Base-by-base conservation (phyloP, 2,797 vertebrate species). In the Neopelma chrysocephalum region DNA sequence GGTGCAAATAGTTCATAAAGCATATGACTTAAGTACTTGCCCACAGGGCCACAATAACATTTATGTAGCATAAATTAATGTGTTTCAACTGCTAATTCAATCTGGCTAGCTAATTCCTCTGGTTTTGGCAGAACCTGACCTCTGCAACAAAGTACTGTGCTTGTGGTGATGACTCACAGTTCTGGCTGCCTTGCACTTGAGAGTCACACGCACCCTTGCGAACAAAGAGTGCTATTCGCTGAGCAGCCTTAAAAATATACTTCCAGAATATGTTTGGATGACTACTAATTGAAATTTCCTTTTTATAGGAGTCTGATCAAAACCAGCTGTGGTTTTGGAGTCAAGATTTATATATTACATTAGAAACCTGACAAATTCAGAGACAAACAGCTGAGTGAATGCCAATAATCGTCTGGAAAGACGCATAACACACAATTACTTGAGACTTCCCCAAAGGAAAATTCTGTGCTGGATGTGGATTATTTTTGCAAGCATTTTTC, bases 31-130 rank as follows among this genome's bases (percentile, higher is more conserved):
- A 96, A 96, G 94, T 87, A 86, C 95, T 98, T 97, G 95, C 97
- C 97, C 97, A 97, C 48, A 91, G 97, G 97, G 97, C 97, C 97
- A 98, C 96, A 97, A 97, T 97, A 98, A 98, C 97, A 98, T 98
- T 98, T 98, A 98, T 96, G 96, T 96, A 98, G 97, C 95, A 98
- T 97, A 97, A 98, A 98, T 98, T 98, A 98, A 97, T 96, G 96
- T 94, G 95, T 95, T 98, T 97, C 96, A 96, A 94, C 95, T 25
- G 9, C 96, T 98, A 98, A 98, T 98, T 98, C 97, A 97, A 97
- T 98, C 97, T 97, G 96, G 96, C 96, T 71, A 95, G 92, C 93
- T 97, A 97, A 92, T 97, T 98, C 97, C 90, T 97, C 87, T 94
- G 96, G 96, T 97, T 97, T 97, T 97, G 97, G 96, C 96, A 97